Conservation (phyloP, 1,140 invertebrate genomes). For the Elysia chlorotica region DNA sequence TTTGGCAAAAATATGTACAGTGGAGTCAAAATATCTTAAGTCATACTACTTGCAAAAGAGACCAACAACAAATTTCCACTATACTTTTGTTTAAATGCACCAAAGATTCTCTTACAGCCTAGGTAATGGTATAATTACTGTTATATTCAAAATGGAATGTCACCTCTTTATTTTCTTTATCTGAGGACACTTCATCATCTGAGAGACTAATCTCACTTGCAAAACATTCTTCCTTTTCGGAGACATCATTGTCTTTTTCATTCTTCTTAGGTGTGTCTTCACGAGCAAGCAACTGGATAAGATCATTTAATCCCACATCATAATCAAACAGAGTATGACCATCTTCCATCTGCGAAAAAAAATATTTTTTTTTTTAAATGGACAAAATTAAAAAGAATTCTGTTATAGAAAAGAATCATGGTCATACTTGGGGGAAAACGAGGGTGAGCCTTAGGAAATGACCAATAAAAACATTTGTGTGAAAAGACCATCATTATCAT, state of each 20-base stretch:
- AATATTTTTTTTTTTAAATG: too few species aligned
- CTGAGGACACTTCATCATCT: conserved; percentile 38
- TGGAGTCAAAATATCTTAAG: not conserved
- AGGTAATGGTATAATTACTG: too few species aligned
- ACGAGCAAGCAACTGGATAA: conserved; percentile 73
- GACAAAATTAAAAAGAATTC: too few species aligned
- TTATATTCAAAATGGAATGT: not conserved
- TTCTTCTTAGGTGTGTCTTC: not conserved
- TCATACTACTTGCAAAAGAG: conserved; percentile 29
- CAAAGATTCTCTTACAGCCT: not conserved
- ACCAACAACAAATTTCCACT: conserved; percentile 24
- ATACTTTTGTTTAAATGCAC: not conserved
- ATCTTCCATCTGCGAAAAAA: conserved; percentile 71
- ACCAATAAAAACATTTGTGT: too few species aligned
- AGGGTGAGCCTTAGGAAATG: too few species aligned
- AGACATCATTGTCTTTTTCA: not conserved
- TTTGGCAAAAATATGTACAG: not conserved
- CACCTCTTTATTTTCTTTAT: conserved; percentile 54
- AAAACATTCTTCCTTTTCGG: not conserved
- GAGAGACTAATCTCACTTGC: not conserved
- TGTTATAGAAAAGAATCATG: too few species aligned
- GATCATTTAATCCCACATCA: conserved; percentile 78
- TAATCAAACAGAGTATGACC: conserved; percentile 79
- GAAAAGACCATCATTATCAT: too few species aligned
- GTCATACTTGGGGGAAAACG: too few species aligned